phyloP scores from a whole-genome alignment of 1,140 invertebrate genomes.

The Argopecten irradians region DNA sequence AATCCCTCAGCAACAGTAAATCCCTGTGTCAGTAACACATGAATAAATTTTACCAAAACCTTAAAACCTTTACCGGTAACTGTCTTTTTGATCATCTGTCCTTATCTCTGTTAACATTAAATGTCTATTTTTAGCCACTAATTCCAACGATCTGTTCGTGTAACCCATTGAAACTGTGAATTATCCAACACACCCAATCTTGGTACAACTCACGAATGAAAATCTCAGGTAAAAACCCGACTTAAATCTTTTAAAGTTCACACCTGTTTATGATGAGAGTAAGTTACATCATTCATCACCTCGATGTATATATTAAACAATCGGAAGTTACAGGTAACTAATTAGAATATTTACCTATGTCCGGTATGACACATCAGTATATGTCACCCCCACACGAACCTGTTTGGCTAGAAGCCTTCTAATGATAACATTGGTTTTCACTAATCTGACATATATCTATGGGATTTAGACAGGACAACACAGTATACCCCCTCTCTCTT shows the following conservation, averaged over 20 bases:
- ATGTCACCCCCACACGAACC: not conserved
- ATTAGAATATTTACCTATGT: not conserved
- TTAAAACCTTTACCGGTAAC: not conserved
- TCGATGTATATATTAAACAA: not conserved
- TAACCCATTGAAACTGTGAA: not conserved
- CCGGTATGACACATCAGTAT: not conserved
- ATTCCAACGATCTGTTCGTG: not conserved
- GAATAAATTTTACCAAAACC: not conserved
- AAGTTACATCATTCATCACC: not conserved
- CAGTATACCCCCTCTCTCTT: not conserved
- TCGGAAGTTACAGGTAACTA: slow-evolving; percentile 8
- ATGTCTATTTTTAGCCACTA: not conserved
- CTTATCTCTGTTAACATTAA: not conserved
- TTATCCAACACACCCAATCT: not conserved
- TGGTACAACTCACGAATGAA: not conserved
- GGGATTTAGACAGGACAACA: not conserved
- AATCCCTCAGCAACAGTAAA: not conserved
- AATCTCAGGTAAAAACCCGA: not conserved
- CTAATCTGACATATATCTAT: not conserved
- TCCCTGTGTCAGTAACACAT: not conserved
- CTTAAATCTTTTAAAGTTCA: not conserved
- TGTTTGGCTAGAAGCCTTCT: not conserved
- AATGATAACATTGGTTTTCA: not conserved
- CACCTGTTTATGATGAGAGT: not conserved
- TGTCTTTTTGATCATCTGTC: not conserved